Evolutionary conservation across 2,113 vertebrate genomes (phyloP), one percentile per base, ranked within the genome.

Genomic region (Bucco capensis): DNA sequence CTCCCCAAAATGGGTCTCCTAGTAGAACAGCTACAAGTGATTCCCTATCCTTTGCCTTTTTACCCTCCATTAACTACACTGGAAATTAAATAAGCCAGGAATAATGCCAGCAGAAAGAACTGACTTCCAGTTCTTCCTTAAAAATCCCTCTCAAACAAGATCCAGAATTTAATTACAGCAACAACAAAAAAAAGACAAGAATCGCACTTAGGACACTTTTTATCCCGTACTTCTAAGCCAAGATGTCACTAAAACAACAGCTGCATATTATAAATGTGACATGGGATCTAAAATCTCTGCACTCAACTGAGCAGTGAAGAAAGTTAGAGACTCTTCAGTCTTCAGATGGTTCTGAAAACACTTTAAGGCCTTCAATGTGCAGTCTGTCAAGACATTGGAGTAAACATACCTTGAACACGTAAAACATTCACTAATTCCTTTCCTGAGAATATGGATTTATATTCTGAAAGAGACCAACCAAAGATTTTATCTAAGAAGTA

Each of bases 191-290:
- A n/a, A 78, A 67, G 40, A 75, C 37, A 88, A 90, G 66, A 84
- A 50, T 42, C 12, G 8, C 28, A 75, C 77, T 95, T 90, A 92
- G 56, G 90, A 19, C 16, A 33, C n/a, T 71, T 91, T 91, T 91
- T 70, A 73, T 64, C 60, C 81, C 3, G 1, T 90, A 28, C 5
- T 88, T 80, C 60, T 86, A 92, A 51, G 90, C 76, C 88, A 88
- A 77, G 73, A 93, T 80, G 53, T 81, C 92, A 90, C 72, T 86
- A 16, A 70, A 88, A 77, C 30, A 94, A 74, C 83, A 91, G 72
- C 79, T 93, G 76, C 8, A 9, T 74, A n/a, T 83, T 88, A 60
- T 77, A 85, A 91, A 74, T 49, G 17, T 61, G 37, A 77, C 35
- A 49, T 16, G 37, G 22, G 21, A 58, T 87, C 57, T 82, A 93